Evolutionary conservation across 2,888 invertebrate genomes (phyloP).

Genomic region (Andrena marginata): DNA sequence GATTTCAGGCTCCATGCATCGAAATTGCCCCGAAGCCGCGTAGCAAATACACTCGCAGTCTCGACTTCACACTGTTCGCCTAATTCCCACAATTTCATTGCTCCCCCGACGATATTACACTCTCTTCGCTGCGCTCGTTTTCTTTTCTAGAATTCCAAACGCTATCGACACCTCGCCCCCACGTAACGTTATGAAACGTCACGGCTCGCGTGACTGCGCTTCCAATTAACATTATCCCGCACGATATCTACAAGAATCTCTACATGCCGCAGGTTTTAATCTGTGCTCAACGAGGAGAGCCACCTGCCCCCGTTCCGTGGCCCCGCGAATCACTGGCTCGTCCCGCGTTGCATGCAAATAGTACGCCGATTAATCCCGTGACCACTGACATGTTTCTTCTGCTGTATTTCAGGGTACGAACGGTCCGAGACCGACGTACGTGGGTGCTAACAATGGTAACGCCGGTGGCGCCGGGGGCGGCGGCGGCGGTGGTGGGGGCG

Average conservation of each 20-base stretch:
- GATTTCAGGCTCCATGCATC: not conserved
- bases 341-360: too few relatives aligned
- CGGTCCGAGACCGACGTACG: conserved; percentile 83
- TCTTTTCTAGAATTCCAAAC: not conserved
- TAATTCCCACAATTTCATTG: too few relatives aligned
- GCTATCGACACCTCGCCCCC: not conserved
- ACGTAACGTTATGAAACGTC: conserved; percentile 2
- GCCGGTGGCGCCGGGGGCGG: conserved; percentile 86
- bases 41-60: too few relatives aligned
- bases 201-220: conserved; percentile 6
- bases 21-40: not conserved
- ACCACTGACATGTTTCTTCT: not conserved
- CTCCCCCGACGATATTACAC: too few relatives aligned
- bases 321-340: too few relatives aligned
- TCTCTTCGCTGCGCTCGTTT: conserved; percentile 1
- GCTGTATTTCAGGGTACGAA: conserved; percentile 79
- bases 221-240: conserved; percentile 7
- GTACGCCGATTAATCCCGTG: too few relatives aligned
- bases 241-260: not conserved
- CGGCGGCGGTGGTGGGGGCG: conserved; percentile 86
- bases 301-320: too few relatives aligned
- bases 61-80: too few relatives aligned
- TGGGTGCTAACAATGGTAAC: conserved; percentile 83
- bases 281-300: too few relatives aligned
- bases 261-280: too few relatives aligned